Evolutionary conservation across 1,140 invertebrate genomes (phyloP).

Genomic region (Drosophila arizonae): DNA sequence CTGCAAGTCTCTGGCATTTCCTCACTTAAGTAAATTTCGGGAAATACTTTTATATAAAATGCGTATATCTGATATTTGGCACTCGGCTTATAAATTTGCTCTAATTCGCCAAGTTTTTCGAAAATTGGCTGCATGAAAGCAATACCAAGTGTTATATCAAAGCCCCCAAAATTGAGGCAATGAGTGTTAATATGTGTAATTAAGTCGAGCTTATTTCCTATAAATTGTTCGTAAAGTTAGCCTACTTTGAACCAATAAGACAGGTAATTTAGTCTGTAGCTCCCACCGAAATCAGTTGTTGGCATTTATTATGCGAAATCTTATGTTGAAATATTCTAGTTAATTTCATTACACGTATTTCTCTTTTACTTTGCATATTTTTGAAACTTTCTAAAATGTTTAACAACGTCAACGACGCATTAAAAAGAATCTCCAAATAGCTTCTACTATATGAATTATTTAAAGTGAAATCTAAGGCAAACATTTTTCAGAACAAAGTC

Average conservation of each 20-base stretch:
- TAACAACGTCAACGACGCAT: constrained; percentile 26
- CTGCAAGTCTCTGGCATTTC: constrained; percentile 16
- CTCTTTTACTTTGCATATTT: neutral
- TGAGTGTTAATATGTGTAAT: constrained; percentile 1
- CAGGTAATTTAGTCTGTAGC: neutral
- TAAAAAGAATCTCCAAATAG: constrained; percentile 3
- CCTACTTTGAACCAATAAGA: neutral
- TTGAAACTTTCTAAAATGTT: constrained; percentile 32
- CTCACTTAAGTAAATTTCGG: constrained; percentile 53
- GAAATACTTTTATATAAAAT: constrained; percentile 47
- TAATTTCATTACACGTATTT: neutral
- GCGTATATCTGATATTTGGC: constrained; percentile 13
- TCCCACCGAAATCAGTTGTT: neutral
- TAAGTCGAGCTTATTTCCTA: constrained; percentile 14
- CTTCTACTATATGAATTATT: neutral
- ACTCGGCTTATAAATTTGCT: constrained; percentile 56
- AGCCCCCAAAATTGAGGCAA: constrained; percentile 11
- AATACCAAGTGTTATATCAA: constrained; percentile 7
- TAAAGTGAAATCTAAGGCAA: neutral
- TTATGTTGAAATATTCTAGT: neutral
- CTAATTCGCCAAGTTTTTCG: constrained; percentile 73
- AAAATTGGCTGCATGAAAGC: constrained; percentile 64
- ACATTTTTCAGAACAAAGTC: too few relatives aligned
- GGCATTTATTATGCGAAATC: neutral
- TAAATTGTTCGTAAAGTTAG: constrained; percentile 1